Base-by-base conservation (phyloP, 2,888 invertebrate genomes). In the Oconnorella tubifera region DNA sequence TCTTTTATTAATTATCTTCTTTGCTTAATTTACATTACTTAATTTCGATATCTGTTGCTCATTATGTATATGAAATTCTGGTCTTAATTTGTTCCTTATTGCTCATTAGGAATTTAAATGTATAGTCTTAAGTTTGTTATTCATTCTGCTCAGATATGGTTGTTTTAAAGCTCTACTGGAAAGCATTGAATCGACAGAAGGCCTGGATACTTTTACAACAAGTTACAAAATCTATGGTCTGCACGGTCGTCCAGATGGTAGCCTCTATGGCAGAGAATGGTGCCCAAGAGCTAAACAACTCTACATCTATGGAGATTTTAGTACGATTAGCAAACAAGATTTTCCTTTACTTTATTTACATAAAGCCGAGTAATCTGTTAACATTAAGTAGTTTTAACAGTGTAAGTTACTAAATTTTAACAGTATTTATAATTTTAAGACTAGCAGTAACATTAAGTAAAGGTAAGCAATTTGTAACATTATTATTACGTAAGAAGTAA, bases 271-370 rank as follows among this genome's bases (percentile, higher is more conserved):
- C 78, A 85, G 89, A 64, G 99, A 99, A 84, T 99, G 99, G 99
- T 97, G 96, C 1, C 99, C 99, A 0, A 92, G 91, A 19, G 98
- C 98, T 0, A 87, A 88, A 72, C 89, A 88, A 66, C 80, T 99
- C 40, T 95, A 89, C 80, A 85, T 99, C 25, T 88, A 92, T 63
- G 99, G 99, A 78, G 97, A 98, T 76, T 99, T 99, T 78, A 99
- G 96, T 97, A 85, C n/a, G n/a, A n/a, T n/a, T n/a, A n/a, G n/a
- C n/a, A n/a, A n/a, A n/a, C n/a, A n/a, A n/a, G n/a, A 86, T 89
- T 84, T 64, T 68, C 3, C 25, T n/a, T n/a, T n/a, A n/a, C n/a
- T 48, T 48, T 19, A 48, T 10, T 14, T 48, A 48, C 48, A 19
- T 48, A 19, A 10, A 48, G 10, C 10, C 48, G 19, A 48, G 19